These are phyloP conservation scores for Mnemiopsis leidyi DNA, from an alignment of 37 sponge, comb jelly and placozoan genomes.

Conservation along the genomic window DNA sequence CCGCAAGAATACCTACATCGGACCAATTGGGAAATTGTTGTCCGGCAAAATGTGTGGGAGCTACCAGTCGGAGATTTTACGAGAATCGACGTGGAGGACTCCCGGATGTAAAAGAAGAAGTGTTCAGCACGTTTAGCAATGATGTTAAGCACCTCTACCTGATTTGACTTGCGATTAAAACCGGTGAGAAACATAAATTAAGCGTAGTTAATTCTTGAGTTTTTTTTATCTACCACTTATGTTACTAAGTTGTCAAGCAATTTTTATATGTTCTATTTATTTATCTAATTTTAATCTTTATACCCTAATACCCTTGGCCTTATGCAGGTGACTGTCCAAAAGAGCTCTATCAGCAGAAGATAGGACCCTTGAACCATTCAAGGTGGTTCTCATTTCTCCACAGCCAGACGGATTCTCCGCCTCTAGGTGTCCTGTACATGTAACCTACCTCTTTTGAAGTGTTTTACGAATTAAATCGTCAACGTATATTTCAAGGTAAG, in stretches of 20 bases:
- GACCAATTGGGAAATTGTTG: background rate
- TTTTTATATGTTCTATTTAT: too few species aligned
- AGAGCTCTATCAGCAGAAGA: background rate
- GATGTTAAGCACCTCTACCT: background rate
- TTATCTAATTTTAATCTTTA: too few species aligned
- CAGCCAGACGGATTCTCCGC: background rate
- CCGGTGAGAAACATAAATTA: background rate
- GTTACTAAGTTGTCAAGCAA: too few species aligned
- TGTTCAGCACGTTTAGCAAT: background rate
- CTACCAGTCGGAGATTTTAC: background rate
- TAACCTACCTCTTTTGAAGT: background rate
- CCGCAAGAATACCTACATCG: too few species aligned
- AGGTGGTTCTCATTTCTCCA: background rate
- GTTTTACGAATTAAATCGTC: background rate
- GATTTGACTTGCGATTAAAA: background rate
- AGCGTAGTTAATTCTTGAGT: too few species aligned
- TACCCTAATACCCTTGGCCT: too few species aligned
- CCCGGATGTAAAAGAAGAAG: background rate
- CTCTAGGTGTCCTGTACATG: background rate
- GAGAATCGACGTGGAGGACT: background rate
- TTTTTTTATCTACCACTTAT: too few species aligned
- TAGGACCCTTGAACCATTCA: background rate
- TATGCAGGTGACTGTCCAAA: background rate
- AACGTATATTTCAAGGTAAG: slow-evolving; percentile 21
- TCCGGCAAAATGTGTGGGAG: background rate